These are phyloP conservation scores for Lithobates sylvaticus DNA, from an alignment of 2,797 vertebrate species.

Conservation along the genomic window DNA sequence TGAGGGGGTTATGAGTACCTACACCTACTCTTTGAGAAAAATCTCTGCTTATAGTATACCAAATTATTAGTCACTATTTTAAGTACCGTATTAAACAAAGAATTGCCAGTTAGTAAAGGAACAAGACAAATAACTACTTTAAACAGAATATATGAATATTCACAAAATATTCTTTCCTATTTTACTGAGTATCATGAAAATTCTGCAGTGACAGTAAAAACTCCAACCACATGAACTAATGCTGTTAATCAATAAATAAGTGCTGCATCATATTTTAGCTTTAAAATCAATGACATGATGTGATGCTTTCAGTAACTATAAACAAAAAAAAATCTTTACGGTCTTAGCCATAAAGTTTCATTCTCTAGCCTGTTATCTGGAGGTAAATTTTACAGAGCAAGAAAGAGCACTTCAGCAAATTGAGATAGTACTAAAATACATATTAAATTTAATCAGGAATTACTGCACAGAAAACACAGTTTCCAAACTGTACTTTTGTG, in stretches of 20 bases:
- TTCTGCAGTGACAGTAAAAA: constrained; percentile 51
- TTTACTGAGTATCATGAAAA: constrained; percentile 22
- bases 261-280: constrained; percentile 47
- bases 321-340: constrained; percentile 38
- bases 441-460: constrained; percentile 35
- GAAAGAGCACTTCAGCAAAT: constrained; percentile 56
- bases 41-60: background rate
- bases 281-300: constrained; percentile 56
- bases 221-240: constrained; percentile 32
- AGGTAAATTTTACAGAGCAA: constrained; percentile 54
- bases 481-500: constrained; percentile 3
- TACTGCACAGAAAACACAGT: constrained; percentile 20
- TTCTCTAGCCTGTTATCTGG: constrained; percentile 43
- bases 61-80: background rate
- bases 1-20: no score
- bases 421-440: constrained; percentile 54
- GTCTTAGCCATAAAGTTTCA: constrained; percentile 47
- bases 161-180: constrained; percentile 24
- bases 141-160: constrained; percentile 19
- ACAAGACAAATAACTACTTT: constrained; percentile 23
- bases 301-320: constrained; percentile 53
- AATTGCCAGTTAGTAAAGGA: background rate
- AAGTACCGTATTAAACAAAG: background rate
- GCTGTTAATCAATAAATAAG: constrained; percentile 55
- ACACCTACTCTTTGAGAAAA: no score